phyloP scores from a whole-genome alignment of 2,113 vertebrate genomes.

The Noturus placidus region DNA sequence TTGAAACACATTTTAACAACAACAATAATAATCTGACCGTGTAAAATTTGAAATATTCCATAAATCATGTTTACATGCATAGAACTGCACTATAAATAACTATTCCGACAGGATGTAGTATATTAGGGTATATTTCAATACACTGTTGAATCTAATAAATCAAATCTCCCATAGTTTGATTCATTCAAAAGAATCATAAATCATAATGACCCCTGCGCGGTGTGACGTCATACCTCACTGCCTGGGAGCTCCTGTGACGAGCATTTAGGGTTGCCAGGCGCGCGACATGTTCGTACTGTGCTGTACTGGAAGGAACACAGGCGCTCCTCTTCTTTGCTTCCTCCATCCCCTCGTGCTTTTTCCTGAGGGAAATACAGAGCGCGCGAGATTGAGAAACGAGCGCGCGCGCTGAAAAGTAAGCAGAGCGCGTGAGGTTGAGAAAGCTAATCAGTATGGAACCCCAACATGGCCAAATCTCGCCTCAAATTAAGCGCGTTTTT shows the following conservation, averaged over 20 bases:
- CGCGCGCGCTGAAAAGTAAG: not conserved
- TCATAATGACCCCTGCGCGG: not conserved
- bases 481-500: not conserved
- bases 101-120: not conserved
- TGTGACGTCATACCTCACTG: slow-evolving; percentile 55
- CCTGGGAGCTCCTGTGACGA: slow-evolving; percentile 47
- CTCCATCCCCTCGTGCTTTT: not conserved
- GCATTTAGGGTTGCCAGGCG: slow-evolving; percentile 62
- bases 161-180: not conserved
- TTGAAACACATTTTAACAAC: not conserved
- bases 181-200: not conserved
- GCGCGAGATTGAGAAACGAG: slow-evolving; percentile 18
- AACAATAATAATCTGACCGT: not conserved
- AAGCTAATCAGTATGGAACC: not conserved
- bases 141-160: not conserved
- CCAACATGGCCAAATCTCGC: not conserved
- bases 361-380: slow-evolving; percentile 56
- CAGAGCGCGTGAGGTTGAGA: not conserved
- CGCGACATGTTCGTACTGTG: slow-evolving; percentile 54
- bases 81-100: not conserved
- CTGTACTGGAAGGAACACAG: slow-evolving; percentile 50
- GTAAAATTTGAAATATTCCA: not conserved
- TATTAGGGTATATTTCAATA: not conserved
- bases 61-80: not conserved
- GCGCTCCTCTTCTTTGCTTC: slow-evolving; percentile 52